These are phyloP conservation scores for Motacilla tschutschensis DNA, from an alignment of 2,113 vertebrate species.

Conservation along the genomic window DNA sequence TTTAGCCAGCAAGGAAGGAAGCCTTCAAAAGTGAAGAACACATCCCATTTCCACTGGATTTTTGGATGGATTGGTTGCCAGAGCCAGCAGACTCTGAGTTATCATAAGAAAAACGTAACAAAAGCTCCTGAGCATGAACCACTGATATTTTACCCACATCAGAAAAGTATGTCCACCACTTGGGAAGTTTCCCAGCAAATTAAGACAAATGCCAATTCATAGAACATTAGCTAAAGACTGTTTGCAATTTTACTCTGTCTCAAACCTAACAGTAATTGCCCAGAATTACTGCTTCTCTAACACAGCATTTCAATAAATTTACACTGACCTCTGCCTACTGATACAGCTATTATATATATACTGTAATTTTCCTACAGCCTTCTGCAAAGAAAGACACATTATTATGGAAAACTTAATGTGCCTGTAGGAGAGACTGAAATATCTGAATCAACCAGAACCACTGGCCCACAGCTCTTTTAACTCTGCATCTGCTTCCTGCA, in stretches of 20 bases:
- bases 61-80: not conserved
- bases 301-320: not conserved
- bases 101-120: not conserved
- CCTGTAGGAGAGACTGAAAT: not conserved
- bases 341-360: not conserved
- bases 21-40: not conserved
- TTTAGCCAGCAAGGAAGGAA: slow-evolving; percentile 21
- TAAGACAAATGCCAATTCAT: not conserved
- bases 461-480: not conserved
- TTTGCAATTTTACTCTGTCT: not conserved
- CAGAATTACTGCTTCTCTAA: not conserved
- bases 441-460: not conserved
- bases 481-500: not conserved
- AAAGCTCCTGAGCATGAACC: not conserved
- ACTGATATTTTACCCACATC: not conserved
- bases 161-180: not conserved
- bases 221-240: not conserved
- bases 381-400: not conserved
- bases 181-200: not conserved
- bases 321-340: slow-evolving; percentile 3
- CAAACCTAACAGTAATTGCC: not conserved
- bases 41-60: not conserved
- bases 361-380: not conserved
- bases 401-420: not conserved
- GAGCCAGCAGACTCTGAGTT: not conserved